phyloP scores from a whole-genome alignment of 2,888 invertebrate species.

The Papilio protenor region DNA sequence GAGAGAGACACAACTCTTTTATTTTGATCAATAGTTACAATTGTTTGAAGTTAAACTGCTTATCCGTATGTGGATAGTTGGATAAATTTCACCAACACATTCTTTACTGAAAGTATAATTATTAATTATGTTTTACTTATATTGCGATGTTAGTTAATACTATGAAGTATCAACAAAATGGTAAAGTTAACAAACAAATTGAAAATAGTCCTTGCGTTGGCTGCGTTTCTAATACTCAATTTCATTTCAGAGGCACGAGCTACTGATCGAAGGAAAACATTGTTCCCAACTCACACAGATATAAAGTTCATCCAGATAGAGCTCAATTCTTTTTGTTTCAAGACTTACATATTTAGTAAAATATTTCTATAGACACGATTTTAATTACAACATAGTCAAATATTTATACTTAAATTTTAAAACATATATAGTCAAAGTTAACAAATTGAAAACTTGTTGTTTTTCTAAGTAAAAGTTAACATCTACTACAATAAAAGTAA shows the following conservation, averaged over 20 bases:
- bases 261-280: slow-evolving; percentile 83
- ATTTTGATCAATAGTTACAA: neutral
- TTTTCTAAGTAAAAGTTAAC: neutral
- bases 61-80: too few species aligned
- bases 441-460: neutral
- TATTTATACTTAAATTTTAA: neutral
- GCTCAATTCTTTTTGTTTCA: neutral
- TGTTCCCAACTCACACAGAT: slow-evolving; percentile 47
- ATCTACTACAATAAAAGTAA: too few species aligned
- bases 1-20: neutral
- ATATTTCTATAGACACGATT: neutral
- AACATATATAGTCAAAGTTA: neutral
- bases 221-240: slow-evolving; percentile 77
- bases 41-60: too few species aligned
- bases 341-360: neutral
- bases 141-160: neutral
- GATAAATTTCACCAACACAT: too few species aligned
- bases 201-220: slow-evolving; percentile 72
- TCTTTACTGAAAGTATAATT: too few species aligned
- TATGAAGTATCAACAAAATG: slow-evolving; percentile 48
- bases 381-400: neutral
- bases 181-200: slow-evolving; percentile 75
- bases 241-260: slow-evolving; percentile 79
- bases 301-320: slow-evolving; percentile 15
- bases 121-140: neutral